Base-by-base conservation (phyloP, 1,140 invertebrate species). In the Aphelinus certus region DNA sequence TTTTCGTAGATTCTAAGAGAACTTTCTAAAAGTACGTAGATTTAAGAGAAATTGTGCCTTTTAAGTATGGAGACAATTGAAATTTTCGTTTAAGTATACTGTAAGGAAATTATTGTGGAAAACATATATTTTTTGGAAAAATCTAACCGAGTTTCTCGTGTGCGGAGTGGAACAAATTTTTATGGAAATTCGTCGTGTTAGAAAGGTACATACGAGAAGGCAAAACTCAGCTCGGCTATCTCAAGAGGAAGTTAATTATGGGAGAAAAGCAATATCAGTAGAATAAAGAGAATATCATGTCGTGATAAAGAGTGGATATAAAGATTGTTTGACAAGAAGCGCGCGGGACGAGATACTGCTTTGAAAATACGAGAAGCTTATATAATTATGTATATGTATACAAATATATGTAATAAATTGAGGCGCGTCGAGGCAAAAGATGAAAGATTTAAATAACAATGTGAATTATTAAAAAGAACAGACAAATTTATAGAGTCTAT, bases 401-500 rank as follows among this genome's bases (percentile, higher is more conserved):
- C 62, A 75, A 72, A 76, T 75, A 71, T 53, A 71, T 61, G 61
- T 71, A 77, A 66, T 61, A 74, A 43, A 75, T 71, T 71, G 58
- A 75, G 42, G 9, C 9, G 71, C 55, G 72, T 79, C 68, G 45
- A 63, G 58, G 69, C 48, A 58, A 55, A 55, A 46, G 9, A 73
- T 60, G 45, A 73, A 2, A 57, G 55, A 26, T 57, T 66, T 57
- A 48, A 78, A 57, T 69, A 57, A 68, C 55, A 62, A 56, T 73
- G 53, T 72, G 49, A 67, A 69, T 73, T 66, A 72, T 69, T 60
- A 60, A 62, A 65, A 51, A 76, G 55, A 58, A 57, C 64, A 79
- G 77, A 66, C 78, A 80, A 82, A 79, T 79, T 80, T 77, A 80
- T 80, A 78, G 56, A 81, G 53, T 79, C 63, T 78, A 79, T 81